Base-by-base conservation (phyloP, 2,888 invertebrate species). In the Sceliomorpha sp. region DNA sequence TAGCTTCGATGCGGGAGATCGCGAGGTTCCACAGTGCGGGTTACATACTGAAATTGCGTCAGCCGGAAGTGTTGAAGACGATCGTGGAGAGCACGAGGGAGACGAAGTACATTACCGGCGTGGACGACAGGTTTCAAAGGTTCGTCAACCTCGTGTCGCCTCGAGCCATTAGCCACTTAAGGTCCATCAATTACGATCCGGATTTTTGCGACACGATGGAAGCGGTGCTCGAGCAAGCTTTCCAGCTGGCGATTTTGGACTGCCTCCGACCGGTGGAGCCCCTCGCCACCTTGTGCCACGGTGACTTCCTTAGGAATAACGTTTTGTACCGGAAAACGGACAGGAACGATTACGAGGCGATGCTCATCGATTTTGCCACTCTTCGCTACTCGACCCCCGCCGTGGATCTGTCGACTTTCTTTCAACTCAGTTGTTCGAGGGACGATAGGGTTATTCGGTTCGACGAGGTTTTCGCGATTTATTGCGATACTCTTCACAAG, bases 261-360 rank as follows among this genome's bases (percentile, higher is more conserved):
- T 15, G 45, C 1, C 0, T 69, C 0, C 6, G 72, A 9, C 71
- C 80, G 0, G 51, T 59, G 0, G 86, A 86, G 34, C 85, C 85
- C 1, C 44, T 87, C 0, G 78, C 85, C 1, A 81, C 80, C 0
- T 7, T 87, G 1, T 80, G 84, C 48, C 86, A 87, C 40, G 87
- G 86, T 0, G 87, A 86, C 31, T 82, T 80, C 31, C 81, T 85
- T 0, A 63, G 79, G 24, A 81, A 82, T 47, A 87, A 87, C 42
- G 39, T 76, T 1, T 56, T 87, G 7, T 86, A 79, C 42, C 73
- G 74, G 2, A 36, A 47, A 20, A 56, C 12, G 3, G 53, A 44
- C 6, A 12, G 7, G n/a, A 24, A 26, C 15, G 24, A 26, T 0
- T 1, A 24, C 3, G 0, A 70, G 8, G 73, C 73, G 0, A 71